Evolutionary conservation across 2,888 invertebrate species (phyloP).

Genomic region (Andrena minutula): DNA sequence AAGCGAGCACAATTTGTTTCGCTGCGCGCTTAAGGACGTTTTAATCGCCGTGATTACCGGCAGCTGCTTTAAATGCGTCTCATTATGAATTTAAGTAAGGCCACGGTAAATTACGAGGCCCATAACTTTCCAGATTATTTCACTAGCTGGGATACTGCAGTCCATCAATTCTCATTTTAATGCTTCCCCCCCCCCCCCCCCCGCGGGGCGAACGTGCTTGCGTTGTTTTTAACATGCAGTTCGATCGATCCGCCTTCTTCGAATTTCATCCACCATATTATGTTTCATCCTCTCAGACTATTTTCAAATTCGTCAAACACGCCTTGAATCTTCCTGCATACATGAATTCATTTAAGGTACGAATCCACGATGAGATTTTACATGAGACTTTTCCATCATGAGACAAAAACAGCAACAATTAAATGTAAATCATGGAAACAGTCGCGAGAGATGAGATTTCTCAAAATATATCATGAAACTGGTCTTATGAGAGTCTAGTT

Average conservation of each 20-base stretch:
- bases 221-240: neutral
- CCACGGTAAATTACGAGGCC: conserved; percentile 72
- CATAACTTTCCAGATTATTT: conserved; percentile 73
- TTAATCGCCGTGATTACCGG: conserved; percentile 79
- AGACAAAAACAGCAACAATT: too few species aligned
- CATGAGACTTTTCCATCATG: too few species aligned
- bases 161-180: conserved; percentile 73
- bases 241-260: neutral
- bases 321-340: too few species aligned
- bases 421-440: too few species aligned
- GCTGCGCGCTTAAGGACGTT: conserved; percentile 76
- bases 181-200: conserved; percentile 52
- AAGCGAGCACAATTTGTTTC: conserved; percentile 56
- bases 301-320: neutral
- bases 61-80: conserved; percentile 79
- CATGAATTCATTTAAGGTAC: too few species aligned
- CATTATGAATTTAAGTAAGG: conserved; percentile 77
- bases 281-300: neutral
- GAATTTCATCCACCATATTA: neutral
- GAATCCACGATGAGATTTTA: too few species aligned
- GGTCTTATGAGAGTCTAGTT: too few species aligned
- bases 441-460: too few species aligned
- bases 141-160: conserved; percentile 61
- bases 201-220: neutral
- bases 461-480: too few species aligned